Conservation (phyloP, 64 coral and sea anemone species). For the Platygyra sinensis region DNA sequence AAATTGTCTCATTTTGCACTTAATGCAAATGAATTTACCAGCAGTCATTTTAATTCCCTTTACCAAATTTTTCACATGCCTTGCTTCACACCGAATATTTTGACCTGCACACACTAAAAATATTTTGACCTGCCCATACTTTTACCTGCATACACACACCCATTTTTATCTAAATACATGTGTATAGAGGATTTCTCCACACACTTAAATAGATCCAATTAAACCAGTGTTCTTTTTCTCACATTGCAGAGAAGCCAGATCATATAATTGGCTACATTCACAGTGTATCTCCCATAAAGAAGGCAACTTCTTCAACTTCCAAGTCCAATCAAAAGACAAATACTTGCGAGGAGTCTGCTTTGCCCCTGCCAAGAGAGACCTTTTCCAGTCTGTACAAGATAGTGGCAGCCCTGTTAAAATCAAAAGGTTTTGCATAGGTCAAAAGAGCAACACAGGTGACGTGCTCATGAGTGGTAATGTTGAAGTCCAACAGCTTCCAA, state of each 20-base stretch:
- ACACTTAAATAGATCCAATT: slow-evolving; percentile 42
- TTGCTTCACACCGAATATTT: neutral
- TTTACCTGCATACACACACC: slow-evolving; percentile 21
- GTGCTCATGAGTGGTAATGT: slow-evolving; percentile 51
- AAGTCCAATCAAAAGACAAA: slow-evolving; percentile 52
- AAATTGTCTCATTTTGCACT: slow-evolving; percentile 26
- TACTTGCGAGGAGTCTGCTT: slow-evolving; percentile 67
- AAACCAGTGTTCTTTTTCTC: slow-evolving; percentile 31
- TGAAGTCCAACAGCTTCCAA: slow-evolving; percentile 30
- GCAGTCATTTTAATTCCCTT: slow-evolving; percentile 24
- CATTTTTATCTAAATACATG: slow-evolving; percentile 3
- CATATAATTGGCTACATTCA: slow-evolving; percentile 60
- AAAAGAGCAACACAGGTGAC: slow-evolving; percentile 52
- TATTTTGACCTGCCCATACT: slow-evolving; percentile 32
- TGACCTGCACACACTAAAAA: neutral
- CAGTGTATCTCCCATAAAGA: neutral
- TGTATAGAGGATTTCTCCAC: slow-evolving; percentile 25
- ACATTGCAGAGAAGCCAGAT: slow-evolving; percentile 20
- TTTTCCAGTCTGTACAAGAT: slow-evolving; percentile 16
- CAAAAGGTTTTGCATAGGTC: slow-evolving; percentile 62
- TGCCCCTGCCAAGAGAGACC: slow-evolving; percentile 53
- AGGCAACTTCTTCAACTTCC: slow-evolving; percentile 67
- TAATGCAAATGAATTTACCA: slow-evolving; percentile 35
- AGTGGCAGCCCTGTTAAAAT: slow-evolving; percentile 41
- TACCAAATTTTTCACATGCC: slow-evolving; percentile 10